Conservation (phyloP, 2,113 vertebrate species). For the Corapipo altera region DNA sequence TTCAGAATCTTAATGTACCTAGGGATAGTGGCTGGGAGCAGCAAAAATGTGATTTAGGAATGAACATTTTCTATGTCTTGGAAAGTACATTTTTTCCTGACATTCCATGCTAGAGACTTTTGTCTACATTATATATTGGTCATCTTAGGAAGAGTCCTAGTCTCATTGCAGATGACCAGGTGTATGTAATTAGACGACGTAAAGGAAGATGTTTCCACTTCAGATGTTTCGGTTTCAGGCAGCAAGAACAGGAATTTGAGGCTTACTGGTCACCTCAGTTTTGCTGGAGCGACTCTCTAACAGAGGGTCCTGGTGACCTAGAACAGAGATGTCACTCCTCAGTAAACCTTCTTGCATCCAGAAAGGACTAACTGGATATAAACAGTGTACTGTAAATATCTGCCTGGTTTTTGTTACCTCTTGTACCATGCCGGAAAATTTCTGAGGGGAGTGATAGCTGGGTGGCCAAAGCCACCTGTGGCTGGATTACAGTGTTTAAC, state of each 20-base stretch:
- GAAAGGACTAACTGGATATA: neutral
- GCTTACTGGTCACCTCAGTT: neutral
- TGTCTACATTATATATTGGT: neutral
- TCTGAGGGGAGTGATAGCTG: neutral
- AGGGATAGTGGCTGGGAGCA: neutral
- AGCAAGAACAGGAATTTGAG: neutral
- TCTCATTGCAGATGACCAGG: neutral
- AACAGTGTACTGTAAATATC: neutral
- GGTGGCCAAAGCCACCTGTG: neutral
- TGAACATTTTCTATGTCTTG: neutral
- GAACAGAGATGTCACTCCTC: neutral
- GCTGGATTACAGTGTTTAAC: neutral
- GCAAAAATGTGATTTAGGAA: neutral
- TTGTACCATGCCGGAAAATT: neutral
- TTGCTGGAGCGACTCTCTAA: neutral
- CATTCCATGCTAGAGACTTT: neutral
- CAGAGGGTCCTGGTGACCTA: neutral
- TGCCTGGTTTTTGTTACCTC: neutral
- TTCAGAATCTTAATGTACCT: slow-evolving; percentile 18
- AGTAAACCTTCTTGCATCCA: neutral
- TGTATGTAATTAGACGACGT: neutral
- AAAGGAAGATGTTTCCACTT: neutral
- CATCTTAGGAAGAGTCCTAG: neutral
- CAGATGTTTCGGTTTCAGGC: neutral
- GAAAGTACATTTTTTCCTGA: neutral